Evolutionary conservation across 2,888 invertebrate genomes (phyloP).

Genomic region (Epistrophe grossulariae): DNA sequence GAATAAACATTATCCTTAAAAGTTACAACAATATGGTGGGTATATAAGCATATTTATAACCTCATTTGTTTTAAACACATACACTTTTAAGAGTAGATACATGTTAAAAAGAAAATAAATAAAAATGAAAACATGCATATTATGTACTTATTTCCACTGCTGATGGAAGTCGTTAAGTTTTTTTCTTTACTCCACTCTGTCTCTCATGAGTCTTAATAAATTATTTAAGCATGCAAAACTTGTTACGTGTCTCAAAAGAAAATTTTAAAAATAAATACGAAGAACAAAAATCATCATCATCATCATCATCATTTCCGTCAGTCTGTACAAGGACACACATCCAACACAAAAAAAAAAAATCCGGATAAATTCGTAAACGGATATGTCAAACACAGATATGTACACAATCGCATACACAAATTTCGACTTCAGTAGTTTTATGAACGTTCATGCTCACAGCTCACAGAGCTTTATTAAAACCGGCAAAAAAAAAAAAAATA

Average conservation of each 20-base stretch:
- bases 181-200: background rate
- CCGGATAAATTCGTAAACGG: conserved; percentile 40
- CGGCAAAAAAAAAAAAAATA: background rate
- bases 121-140: conserved; percentile 38
- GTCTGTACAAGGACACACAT: conserved; percentile 27
- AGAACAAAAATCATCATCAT: background rate
- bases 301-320: conserved; percentile 18
- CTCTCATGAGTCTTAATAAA: conserved; percentile 41
- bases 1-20: background rate
- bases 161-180: conserved; percentile 3
- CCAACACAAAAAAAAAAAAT: conserved; percentile 9
- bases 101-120: conserved; percentile 18
- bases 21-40: conserved; percentile 19
- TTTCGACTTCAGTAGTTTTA: conserved; percentile 36
- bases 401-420: conserved; percentile 11
- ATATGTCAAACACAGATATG: conserved; percentile 47
- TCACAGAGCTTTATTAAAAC: conserved; percentile 11
- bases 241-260: conserved; percentile 56
- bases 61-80: conserved; percentile 28
- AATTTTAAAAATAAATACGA: conserved; percentile 57
- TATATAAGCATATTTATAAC: background rate
- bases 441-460: conserved; percentile 19
- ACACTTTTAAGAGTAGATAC: background rate
- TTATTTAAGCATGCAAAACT: conserved; percentile 46
- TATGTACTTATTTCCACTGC: conserved; percentile 12